A percentile compares a stretch with the other conserved stretches of the same genome.
Evolutionary conservation across 2,888 invertebrate genomes (phyloP).

Genomic region (Rhimphoctona megacephalus): DNA sequence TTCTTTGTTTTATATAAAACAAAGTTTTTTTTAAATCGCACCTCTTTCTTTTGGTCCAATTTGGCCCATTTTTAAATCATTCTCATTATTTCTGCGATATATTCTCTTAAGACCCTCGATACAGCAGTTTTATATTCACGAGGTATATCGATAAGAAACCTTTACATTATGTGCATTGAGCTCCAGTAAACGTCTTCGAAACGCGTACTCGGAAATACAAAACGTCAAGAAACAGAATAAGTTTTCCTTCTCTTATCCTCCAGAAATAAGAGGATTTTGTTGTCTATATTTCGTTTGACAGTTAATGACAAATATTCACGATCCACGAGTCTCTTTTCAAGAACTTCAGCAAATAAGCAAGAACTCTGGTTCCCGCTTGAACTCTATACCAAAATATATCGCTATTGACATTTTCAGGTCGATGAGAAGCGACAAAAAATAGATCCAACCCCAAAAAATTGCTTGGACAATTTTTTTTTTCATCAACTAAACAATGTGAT

Average conservation of each 20-base stretch:
- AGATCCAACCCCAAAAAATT: no score
- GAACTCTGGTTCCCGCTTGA: no score
- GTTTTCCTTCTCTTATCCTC: neutral
- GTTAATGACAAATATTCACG: no score
- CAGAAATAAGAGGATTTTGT: neutral
- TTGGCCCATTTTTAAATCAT: neutral
- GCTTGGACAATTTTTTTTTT: neutral
- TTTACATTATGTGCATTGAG: neutral
- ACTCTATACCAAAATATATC: neutral
- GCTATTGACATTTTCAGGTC: neutral
- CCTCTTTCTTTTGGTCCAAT: neutral
- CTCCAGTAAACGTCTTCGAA: no score
- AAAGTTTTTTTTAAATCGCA: no score
- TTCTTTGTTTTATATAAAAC: neutral
- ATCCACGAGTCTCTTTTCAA: neutral
- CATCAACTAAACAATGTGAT: neutral
- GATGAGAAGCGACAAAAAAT: neutral
- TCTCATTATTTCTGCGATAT: neutral
- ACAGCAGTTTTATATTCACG: neutral
- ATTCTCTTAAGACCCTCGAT: neutral
- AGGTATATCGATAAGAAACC: neutral
- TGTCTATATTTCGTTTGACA: neutral
- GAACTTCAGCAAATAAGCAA: neutral
- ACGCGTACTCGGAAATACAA: neutral
- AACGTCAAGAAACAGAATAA: neutral